A percentile compares a stretch with the other conserved stretches of the same genome.
phyloP scores from a whole-genome alignment of 2,797 vertebrate genomes.

The Xenentodon cancila region DNA sequence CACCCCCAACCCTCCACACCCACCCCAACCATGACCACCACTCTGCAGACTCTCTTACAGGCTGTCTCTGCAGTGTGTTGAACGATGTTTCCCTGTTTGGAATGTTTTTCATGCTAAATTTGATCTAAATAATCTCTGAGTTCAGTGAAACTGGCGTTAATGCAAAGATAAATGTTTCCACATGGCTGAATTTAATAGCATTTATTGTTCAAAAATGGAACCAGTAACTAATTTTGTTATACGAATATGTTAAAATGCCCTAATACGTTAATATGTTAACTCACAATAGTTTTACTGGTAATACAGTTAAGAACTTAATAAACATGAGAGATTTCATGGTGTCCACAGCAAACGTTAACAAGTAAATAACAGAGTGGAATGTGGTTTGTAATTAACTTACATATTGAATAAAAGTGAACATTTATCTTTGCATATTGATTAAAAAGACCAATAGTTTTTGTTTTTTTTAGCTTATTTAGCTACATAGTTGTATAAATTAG shows the following conservation, averaged over 20 bases:
- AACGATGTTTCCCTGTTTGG: background rate
- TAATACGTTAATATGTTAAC: background rate
- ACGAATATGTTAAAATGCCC: background rate
- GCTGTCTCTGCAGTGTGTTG: constrained; percentile 4
- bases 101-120: no score
- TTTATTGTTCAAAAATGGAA: constrained; percentile 6
- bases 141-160: no score
- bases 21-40: no score
- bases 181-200: background rate
- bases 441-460: background rate
- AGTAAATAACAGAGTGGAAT: background rate
- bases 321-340: background rate
- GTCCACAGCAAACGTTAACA: background rate
- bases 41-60: constrained; percentile 5
- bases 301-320: background rate
- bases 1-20: background rate
- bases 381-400: background rate
- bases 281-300: background rate
- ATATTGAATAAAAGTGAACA: background rate
- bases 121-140: no score
- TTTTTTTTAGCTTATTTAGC: constrained; percentile 7
- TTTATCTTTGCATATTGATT: constrained; percentile 13
- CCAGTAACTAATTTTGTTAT: constrained; percentile 7
- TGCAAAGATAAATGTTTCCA: no score
- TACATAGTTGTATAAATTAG: constrained; percentile 14